phyloP scores from a whole-genome alignment of 2,113 vertebrate genomes.

The Psittacus erithacus region DNA sequence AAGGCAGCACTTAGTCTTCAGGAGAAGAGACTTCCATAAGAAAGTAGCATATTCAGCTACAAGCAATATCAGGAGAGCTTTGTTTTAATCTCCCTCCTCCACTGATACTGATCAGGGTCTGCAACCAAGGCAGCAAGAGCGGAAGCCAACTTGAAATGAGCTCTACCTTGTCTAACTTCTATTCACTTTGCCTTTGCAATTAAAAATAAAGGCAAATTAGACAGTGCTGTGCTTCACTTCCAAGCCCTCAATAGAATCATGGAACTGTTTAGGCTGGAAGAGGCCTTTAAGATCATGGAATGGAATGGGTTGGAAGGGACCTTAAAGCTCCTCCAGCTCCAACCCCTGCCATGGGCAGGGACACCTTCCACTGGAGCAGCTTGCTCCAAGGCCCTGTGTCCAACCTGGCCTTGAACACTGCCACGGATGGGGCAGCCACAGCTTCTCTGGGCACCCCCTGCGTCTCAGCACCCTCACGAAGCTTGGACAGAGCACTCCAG shows the following conservation, averaged over 20 bases:
- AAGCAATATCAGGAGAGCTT: background rate
- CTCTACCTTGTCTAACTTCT: background rate
- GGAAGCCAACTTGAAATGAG: background rate
- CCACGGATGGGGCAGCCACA: background rate
- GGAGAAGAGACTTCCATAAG: background rate
- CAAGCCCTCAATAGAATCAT: background rate
- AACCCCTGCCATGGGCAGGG: background rate
- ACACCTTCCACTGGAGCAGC: background rate
- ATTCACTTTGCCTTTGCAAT: background rate
- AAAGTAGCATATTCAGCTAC: background rate
- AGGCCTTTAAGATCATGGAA: background rate
- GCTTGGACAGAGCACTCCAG: fast-evolving
- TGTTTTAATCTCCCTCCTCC: background rate
- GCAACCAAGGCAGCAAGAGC: background rate
- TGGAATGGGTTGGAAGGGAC: background rate
- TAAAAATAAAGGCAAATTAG: background rate
- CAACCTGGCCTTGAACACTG: background rate
- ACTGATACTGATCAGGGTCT: background rate
- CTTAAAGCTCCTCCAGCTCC: background rate
- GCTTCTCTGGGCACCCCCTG: background rate
- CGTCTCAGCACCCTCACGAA: background rate
- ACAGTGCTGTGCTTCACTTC: background rate
- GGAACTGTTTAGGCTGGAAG: background rate
- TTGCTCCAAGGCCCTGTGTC: background rate
- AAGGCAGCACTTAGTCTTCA: background rate